Evolutionary conservation across 2,888 invertebrate genomes (phyloP), one percentile per base, ranked within the genome.

Genomic region (Thecophora atra): DNA sequence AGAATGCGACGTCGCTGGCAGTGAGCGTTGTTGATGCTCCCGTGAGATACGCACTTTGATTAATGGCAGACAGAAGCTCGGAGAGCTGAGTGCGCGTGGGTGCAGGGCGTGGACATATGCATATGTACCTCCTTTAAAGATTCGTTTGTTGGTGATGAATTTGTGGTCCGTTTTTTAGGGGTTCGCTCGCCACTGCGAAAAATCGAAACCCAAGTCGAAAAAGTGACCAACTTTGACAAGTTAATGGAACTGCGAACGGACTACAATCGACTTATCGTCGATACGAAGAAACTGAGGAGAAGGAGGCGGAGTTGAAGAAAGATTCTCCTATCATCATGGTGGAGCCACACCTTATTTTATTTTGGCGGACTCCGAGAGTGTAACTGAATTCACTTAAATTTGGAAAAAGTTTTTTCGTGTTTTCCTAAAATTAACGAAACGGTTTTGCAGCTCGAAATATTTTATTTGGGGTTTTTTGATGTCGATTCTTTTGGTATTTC

Each of bases 1-100:
- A 37, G 37, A 37, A 37, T 19, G 19, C 8, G 62, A 11, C 19
- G 42, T 8, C n/a, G 37, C 42, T n/a, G 11, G 8, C 19, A n/a
- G 26, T 30, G 30, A 60, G 15, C 60, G 30, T 4, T 60, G 13
- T 21, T 64, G 64, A 64, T 82, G 80, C 75, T 83, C 83, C 84
- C 83, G 82, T 82, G 84, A 83, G 83, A 83, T 83, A 11, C 37
- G 11, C 7, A 80, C 82, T 81, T 83, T 83, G 83, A 83, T 83
- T 84, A 83, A 83, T 83, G 84, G 82, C 37, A 37, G 37, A 11
- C 6, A 37, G 37, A 11, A 78, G 77, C 71, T 21, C 69, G 37
- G 21, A 67, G 19, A 37, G 8, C 6, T 37, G 37, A 37, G 37
- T 37, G 37, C 11, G 2, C 11, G 62, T 28, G 28, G 28, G 28